Evolutionary conservation across 1,140 invertebrate genomes (phyloP), one percentile per base, ranked within the genome.

Genomic region (Dinoponera quadriceps): DNA sequence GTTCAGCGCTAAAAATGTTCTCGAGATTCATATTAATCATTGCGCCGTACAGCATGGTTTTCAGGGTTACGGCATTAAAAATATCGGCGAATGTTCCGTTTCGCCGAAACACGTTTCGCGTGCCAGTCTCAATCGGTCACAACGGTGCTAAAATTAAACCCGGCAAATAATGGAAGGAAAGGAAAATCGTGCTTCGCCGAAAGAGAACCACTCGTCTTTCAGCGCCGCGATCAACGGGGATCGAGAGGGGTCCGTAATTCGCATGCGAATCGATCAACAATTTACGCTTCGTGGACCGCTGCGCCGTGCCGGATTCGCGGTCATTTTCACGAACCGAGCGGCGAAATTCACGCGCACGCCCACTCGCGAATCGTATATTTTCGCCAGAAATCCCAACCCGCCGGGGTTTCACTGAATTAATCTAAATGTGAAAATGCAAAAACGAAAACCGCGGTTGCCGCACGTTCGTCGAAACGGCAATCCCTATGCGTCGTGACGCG

Each of bases 91-190:
- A 55, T 62, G 20, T 20, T 66, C 27, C 11, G 38, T 44, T 44
- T 44, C 7, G 11, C 9, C 38, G 38, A 3, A 9, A 9, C 38
- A 9, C 38, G 38, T 44, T 44, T 44, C 9, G 44, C 22, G 44
- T 44, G 5, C 0, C 44, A 20, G 5, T 68, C 16, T 68, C 29
- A 72, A 14, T 73, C 33, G n/a, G n/a, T n/a, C n/a, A 4, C 33
- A 44, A 44, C 7, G 54, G 44, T 0, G 72, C 22, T 74, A 74
- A 62, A 74, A 62, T 74, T 62, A 74, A 74, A 74, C 4, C 57
- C 18, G n/a, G 7, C 25, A 33, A 74, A 29, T 29, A 59, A 74
- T 11, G 20, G 20, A 25, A 38, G 38, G 14, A 73, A 27, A 22
- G 20, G 18, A 38, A 73, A 22, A 20, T 33, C 16, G 69, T 33